Evolutionary conservation across 2,888 invertebrate species (phyloP).

Genomic region (Hypomecis atomaria): DNA sequence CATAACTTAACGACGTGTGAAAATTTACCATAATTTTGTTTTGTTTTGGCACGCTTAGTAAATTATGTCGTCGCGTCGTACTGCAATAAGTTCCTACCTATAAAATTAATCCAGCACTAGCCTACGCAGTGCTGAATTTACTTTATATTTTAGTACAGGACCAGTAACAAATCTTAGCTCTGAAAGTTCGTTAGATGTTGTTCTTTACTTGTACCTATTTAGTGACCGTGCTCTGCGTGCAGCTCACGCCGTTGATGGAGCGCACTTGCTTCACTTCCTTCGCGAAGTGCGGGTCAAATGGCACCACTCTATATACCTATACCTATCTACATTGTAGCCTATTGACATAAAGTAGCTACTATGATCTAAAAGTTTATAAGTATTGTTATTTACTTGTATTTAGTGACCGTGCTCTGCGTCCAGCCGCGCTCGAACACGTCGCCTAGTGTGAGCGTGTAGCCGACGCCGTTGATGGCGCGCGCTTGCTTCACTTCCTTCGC

Average conservation of each 20-base stretch:
- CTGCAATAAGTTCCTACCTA: too few relatives aligned
- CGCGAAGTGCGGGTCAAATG: conserved; percentile 92
- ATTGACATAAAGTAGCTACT: too few relatives aligned
- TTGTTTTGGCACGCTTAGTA: too few relatives aligned
- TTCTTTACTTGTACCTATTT: conserved; percentile 85
- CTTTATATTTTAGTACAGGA: too few relatives aligned
- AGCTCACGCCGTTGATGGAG: conserved; percentile 86
- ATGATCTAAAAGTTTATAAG: background rate
- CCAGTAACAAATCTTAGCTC: too few relatives aligned
- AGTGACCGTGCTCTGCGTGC: conserved; percentile 89
- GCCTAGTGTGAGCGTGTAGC: conserved; percentile 88
- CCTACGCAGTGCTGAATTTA: too few relatives aligned
- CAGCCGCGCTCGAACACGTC: conserved; percentile 92
- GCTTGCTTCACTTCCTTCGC: conserved; percentile 87
- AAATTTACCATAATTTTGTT: too few relatives aligned
- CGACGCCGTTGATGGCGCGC: conserved; percentile 86
- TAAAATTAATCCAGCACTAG: too few relatives aligned
- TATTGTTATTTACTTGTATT: conserved; percentile 84
- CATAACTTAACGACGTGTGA: too few relatives aligned
- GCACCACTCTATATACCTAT: conserved; percentile 70
- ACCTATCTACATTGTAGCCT: too few relatives aligned
- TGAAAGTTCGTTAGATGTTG: background rate
- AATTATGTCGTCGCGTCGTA: too few relatives aligned
- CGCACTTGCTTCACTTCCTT: conserved; percentile 87
- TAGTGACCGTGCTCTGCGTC: conserved; percentile 90